phyloP scores from a whole-genome alignment of 2,113 vertebrate species.

The Aspiorhynchus laticeps region DNA sequence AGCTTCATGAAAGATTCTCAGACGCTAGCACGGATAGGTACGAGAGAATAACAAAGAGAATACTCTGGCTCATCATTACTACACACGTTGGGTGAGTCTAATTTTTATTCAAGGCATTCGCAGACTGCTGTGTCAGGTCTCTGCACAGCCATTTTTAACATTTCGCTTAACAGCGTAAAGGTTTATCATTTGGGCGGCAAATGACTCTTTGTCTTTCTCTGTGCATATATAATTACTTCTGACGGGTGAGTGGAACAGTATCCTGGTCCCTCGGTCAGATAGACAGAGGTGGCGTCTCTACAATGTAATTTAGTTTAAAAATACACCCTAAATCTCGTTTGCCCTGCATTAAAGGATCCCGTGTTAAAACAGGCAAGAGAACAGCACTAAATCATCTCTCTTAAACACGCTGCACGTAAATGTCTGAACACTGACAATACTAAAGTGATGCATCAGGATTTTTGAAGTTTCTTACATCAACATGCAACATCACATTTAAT shows the following conservation, averaged over 20 bases:
- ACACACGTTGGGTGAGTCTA: not conserved
- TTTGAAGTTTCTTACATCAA: no score
- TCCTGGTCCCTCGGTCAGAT: slow-evolving; percentile 78
- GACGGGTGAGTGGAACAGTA: slow-evolving; percentile 79
- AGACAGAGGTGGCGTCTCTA: slow-evolving; percentile 87
- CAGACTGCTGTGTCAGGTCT: slow-evolving; percentile 18
- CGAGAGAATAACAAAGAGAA: slow-evolving; percentile 15
- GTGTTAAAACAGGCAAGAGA: slow-evolving; percentile 86
- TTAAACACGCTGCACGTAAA: slow-evolving; percentile 63
- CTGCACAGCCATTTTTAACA: not conserved
- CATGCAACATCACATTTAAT: slow-evolving; percentile 48
- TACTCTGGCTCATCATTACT: slow-evolving; percentile 3
- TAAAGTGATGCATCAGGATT: not conserved
- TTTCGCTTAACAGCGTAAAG: not conserved
- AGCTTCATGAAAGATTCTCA: slow-evolving; percentile 50
- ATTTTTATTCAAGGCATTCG: not conserved
- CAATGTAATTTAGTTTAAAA: slow-evolving; percentile 99
- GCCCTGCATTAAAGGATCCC: slow-evolving; percentile 92
- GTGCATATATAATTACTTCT: slow-evolving; percentile 72
- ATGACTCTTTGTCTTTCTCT: slow-evolving; percentile 55
- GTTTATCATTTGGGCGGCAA: not conserved
- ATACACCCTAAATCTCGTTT: slow-evolving; percentile 97
- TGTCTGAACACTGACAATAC: not conserved
- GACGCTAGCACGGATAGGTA: not conserved
- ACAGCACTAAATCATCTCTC: slow-evolving; percentile 82